A percentile compares a stretch with the other conserved stretches of the same genome.
Evolutionary conservation across 2,888 invertebrate species (phyloP).

Genomic region (Phyllotreta cruciferae): DNA sequence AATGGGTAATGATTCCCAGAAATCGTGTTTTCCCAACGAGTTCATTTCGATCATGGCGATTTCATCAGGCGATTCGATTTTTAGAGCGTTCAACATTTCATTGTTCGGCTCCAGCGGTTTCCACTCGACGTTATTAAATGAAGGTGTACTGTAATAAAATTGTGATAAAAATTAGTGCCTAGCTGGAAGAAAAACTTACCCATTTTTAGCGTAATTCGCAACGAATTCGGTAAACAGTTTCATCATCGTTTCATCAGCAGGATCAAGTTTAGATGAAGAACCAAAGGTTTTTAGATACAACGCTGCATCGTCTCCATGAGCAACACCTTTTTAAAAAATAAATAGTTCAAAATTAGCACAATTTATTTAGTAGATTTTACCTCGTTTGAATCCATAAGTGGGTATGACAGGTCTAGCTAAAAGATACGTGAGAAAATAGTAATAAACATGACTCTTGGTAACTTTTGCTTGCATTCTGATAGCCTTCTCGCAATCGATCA

Average conservation of each 20-base stretch:
- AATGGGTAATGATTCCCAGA: constrained; percentile 45
- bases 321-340: constrained; percentile 38
- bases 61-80: constrained; percentile 39
- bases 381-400: constrained; percentile 34
- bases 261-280: constrained; percentile 32
- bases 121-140: constrained; percentile 41
- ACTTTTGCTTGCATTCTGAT: constrained; percentile 46
- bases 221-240: constrained; percentile 45
- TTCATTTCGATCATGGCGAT: constrained; percentile 42
- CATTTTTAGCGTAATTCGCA: constrained; percentile 45
- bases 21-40: constrained; percentile 38
- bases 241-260: constrained; percentile 48
- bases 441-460: constrained; percentile 47
- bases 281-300: constrained; percentile 41
- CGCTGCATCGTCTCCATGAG: constrained; percentile 46
- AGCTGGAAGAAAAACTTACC: constrained; percentile 22
- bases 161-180: neutral
- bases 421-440: constrained; percentile 45
- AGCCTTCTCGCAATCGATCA: constrained; percentile 46
- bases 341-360: constrained; percentile 17
- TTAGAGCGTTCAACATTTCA: constrained; percentile 39
- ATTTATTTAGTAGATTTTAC: constrained; percentile 24
- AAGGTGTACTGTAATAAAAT: constrained; percentile 37
- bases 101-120: constrained; percentile 35
- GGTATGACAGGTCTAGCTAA: constrained; percentile 36